Percentiles rank a stretch among this genome's conserved stretches.
Evolutionary conservation across 2,888 invertebrate species (phyloP).

Genomic region (Mesopsocus fuscifrons): DNA sequence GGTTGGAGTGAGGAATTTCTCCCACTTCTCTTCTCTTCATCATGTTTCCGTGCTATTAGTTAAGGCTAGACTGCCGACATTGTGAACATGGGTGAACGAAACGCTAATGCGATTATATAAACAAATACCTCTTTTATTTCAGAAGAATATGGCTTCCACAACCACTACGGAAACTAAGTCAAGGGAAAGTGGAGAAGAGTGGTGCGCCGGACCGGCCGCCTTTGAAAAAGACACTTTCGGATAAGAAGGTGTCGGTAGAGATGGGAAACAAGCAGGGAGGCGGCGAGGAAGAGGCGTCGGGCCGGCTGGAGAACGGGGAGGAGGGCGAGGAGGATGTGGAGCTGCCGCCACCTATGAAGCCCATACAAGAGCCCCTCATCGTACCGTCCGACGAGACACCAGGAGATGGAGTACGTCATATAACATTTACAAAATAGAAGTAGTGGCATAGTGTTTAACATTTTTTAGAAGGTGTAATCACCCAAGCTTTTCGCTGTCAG

Average conservation of each 20-base stretch:
- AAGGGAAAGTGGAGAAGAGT: constrained; percentile 63
- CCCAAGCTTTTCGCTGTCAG: no score
- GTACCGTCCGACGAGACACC: constrained; percentile 29
- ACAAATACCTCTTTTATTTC: no score
- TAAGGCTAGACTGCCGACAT: no score
- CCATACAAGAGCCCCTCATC: constrained; percentile 54
- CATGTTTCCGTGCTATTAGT: no score
- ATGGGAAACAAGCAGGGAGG: constrained; percentile 33
- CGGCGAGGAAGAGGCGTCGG: constrained; percentile 21
- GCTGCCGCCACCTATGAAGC: constrained; percentile 90
- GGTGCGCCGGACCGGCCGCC: constrained; percentile 31
- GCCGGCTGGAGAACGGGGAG: constrained; percentile 30
- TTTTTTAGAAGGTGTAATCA: no score
- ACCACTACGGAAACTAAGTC: constrained; percentile 70
- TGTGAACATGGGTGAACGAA: no score
- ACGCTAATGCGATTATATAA: no score
- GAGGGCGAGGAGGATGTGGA: constrained; percentile 67
- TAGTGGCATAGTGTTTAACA: no score
- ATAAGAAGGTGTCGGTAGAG: constrained; percentile 44
- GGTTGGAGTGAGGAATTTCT: no score
- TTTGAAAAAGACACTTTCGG: constrained; percentile 61
- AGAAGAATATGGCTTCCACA: constrained; percentile 83
- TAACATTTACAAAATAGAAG: no score
- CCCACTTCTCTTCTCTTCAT: no score
- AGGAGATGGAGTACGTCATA: constrained; percentile 37